Conservation (phyloP, 2,797 vertebrate species). For the Pachyuromys duprasi region DNA sequence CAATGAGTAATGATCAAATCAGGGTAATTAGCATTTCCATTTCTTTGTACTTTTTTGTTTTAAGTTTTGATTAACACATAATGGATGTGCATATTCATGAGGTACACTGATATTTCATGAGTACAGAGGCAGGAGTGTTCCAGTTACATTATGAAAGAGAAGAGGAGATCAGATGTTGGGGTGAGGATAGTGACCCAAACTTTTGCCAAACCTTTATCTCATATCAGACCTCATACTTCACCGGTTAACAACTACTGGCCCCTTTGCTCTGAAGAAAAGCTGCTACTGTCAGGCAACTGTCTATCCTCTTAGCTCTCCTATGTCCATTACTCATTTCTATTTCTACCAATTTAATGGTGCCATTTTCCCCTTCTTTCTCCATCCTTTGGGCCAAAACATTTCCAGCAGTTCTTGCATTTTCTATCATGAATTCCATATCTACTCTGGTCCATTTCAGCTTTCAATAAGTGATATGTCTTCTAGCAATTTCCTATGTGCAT, state of each 20-base stretch:
- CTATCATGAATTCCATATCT: neutral
- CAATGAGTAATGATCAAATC: neutral
- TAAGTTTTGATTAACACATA: neutral
- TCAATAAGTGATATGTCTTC: neutral
- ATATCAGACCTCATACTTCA: neutral
- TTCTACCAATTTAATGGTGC: neutral
- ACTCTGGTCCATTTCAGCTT: neutral
- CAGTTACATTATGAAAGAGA: rapidly evolving
- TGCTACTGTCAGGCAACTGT: neutral
- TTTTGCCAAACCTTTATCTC: neutral
- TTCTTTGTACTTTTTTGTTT: neutral
- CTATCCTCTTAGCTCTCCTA: neutral
- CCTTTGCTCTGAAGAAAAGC: neutral
- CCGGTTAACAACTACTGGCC: neutral
- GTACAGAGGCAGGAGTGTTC: neutral
- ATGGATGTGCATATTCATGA: neutral
- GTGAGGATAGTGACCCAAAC: neutral
- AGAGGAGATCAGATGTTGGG: neutral
- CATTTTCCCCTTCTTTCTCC: neutral
- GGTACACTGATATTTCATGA: neutral
- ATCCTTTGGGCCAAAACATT: neutral
- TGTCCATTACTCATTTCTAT: neutral
- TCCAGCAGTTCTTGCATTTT: neutral
- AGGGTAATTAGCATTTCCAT: neutral
- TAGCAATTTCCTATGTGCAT: neutral